These are phyloP conservation scores for Harpegnathos saltator DNA, from an alignment of 1,140 invertebrate genomes.

Conservation along the genomic window DNA sequence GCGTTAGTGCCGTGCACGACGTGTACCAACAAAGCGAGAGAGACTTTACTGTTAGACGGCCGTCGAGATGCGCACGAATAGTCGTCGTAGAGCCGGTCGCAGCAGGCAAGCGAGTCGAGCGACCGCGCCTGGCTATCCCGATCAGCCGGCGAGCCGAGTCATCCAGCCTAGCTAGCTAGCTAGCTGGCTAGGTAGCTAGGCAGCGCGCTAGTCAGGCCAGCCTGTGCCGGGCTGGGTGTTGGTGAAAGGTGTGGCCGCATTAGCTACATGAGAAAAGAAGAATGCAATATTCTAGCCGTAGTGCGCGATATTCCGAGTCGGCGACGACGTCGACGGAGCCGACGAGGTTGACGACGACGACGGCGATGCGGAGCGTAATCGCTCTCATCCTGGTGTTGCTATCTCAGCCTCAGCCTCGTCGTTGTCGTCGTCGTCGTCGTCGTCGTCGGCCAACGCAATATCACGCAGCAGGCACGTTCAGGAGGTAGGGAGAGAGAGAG, in stretches of 20 bases:
- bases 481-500: slow-evolving; percentile 4
- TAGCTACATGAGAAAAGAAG: slow-evolving; percentile 81
- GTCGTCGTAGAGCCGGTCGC: slow-evolving; percentile 32
- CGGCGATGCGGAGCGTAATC: slow-evolving; percentile 58
- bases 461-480: neutral
- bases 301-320: slow-evolving; percentile 60
- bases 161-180: slow-evolving; percentile 48
- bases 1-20: slow-evolving; percentile 1
- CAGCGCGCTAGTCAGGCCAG: slow-evolving; percentile 55
- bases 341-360: slow-evolving; percentile 7
- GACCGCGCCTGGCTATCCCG: slow-evolving; percentile 48
- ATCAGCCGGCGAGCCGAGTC: slow-evolving; percentile 52
- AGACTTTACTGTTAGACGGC: slow-evolving; percentile 81
- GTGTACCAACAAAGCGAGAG: slow-evolving; percentile 61
- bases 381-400: slow-evolving; percentile 68
- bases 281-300: slow-evolving; percentile 81
- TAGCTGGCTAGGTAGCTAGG: slow-evolving; percentile 36
- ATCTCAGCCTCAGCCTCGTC: slow-evolving; percentile 3
- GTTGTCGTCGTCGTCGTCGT: too few species aligned
- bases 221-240: slow-evolving; percentile 77
- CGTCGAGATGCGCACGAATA: slow-evolving; percentile 60
- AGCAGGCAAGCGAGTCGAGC: slow-evolving; percentile 37
- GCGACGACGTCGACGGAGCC: slow-evolving; percentile 39
- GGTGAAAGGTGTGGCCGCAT: slow-evolving; percentile 85
- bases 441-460: slow-evolving; percentile 43